These are phyloP conservation scores for Catostomus latipinnis DNA, from an alignment of 2,797 vertebrate genomes.

Conservation along the genomic window DNA sequence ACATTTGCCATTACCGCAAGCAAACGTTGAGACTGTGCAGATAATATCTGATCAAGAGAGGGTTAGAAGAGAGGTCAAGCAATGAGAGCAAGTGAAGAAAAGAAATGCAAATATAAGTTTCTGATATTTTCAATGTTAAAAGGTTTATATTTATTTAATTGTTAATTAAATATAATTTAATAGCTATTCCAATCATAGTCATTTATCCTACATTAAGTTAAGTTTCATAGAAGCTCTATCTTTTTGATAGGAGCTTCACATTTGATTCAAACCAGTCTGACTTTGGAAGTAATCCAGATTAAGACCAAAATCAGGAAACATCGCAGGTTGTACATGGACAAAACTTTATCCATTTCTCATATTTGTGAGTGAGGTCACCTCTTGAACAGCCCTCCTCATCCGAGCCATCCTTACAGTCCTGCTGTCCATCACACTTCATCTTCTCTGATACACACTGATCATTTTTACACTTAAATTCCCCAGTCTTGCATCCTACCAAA, in stretches of 20 bases:
- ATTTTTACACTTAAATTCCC: constrained; percentile 76
- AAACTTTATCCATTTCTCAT: no score
- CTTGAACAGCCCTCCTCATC: constrained; percentile 83
- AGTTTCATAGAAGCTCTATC: no score
- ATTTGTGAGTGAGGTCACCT: constrained; percentile 3
- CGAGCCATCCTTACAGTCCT: constrained; percentile 84
- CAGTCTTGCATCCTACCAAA: constrained; percentile 75
- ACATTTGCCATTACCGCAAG: constrained; percentile 81
- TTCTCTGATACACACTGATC: constrained; percentile 79
- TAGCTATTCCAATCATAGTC: no score
- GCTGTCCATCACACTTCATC: constrained; percentile 76
- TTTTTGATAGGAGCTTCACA: no score
- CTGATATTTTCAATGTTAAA: not conserved
- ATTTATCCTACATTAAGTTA: no score
- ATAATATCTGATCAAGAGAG: not conserved
- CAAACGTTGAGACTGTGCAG: constrained; percentile 80
- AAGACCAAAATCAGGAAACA: no score
- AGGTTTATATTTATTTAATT: no score
- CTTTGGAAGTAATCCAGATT: no score
- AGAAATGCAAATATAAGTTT: not conserved
- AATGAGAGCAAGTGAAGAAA: not conserved
- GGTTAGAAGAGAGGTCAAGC: not conserved
- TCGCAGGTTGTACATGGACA: no score
- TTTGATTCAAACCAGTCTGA: no score
- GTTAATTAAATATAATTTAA: no score